Base-by-base conservation (phyloP, 2,888 invertebrate genomes). In the Cenopis cana region DNA sequence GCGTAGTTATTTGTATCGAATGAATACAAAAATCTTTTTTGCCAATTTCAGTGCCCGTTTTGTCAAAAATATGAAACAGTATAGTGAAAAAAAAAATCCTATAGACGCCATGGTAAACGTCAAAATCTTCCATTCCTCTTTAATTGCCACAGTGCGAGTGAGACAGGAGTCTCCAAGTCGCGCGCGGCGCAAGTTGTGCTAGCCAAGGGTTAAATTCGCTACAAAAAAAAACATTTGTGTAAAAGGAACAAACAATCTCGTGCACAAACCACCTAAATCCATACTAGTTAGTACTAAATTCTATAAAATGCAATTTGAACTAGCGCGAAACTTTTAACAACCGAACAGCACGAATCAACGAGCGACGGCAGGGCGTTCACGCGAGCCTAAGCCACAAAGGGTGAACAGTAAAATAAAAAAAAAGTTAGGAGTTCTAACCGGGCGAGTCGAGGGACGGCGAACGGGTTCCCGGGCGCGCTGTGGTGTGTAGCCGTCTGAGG, bases 361-460 rank as follows among this genome's bases (percentile, higher is more conserved):
- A 50, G 62, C 55, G 69, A 65, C 65, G 74, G 88, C 87, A 88
- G 90, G 89, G 88, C 87, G 85, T 87, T 90, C 89, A 89, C 89
- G 90, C 86, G 83, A 85, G 82, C 84, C 90, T 90, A 89, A 90
- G 87, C 88, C 87, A 86, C 88, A 87, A 87, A 90, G 92, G 91
- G 91, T 89, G 88, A 88, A 84, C 86, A 83, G 86, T 84, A 86
- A 90, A 93, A 91, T 88, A 52, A 64, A 64, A 64, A 64, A 92
- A 92, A 91, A 90, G 89, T 90, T 89, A 87, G 89, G 89, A 89
- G 83, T 89, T 91, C 91, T 91, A 91, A 92, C 92, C 91, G 91
- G 90, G 86, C 91, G 87, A 85, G 86, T 82, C 86, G 85, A 87
- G 88, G 89, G 88, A 85, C 87, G 85, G 79, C 83, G 85, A 89